Conservation (phyloP, 2,888 invertebrate genomes). For the Adelognathus sp. region DNA sequence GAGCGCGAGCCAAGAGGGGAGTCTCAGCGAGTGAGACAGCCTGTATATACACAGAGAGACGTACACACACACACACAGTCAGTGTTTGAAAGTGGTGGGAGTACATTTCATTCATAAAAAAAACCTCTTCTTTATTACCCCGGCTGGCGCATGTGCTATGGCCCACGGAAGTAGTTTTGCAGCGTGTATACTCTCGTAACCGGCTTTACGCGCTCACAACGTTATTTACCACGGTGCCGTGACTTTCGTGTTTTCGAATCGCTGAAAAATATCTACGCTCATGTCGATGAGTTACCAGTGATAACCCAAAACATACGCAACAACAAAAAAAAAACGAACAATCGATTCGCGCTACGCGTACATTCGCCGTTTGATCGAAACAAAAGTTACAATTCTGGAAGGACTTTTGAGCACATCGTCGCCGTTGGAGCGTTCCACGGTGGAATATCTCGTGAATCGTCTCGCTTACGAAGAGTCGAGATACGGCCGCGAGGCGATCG, state of each 20-base stretch:
- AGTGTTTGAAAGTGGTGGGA: conserved; percentile 58
- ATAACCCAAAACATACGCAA: too few relatives aligned
- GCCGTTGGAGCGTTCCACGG: conserved; percentile 55
- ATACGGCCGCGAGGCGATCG: conserved; percentile 22
- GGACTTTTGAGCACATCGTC: conserved; percentile 53
- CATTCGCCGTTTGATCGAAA: not conserved
- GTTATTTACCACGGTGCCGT: conserved; percentile 24
- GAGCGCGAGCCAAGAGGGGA: conserved; percentile 34
- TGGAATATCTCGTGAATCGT: conserved; percentile 55
- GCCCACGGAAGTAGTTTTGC: conserved; percentile 64
- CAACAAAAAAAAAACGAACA: not conserved
- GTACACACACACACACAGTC: not conserved
- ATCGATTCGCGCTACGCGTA: not conserved
- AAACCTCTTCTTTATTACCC: conserved; percentile 67
- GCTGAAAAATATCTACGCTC: too few relatives aligned
- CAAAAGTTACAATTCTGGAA: conserved; percentile 56
- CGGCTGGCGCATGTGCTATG: conserved; percentile 79
- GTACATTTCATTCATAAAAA: conserved; percentile 80
- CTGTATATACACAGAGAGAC: not conserved
- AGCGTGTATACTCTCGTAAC: conserved; percentile 22
- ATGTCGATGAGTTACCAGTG: too few relatives aligned
- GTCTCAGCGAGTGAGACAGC: conserved; percentile 48
- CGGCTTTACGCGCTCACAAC: conserved; percentile 25
- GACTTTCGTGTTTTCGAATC: too few relatives aligned
- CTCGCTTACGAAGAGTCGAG: conserved; percentile 54